Evolutionary conservation across 1,140 invertebrate species (phyloP).

Genomic region (Oedothorax gibbosus): DNA sequence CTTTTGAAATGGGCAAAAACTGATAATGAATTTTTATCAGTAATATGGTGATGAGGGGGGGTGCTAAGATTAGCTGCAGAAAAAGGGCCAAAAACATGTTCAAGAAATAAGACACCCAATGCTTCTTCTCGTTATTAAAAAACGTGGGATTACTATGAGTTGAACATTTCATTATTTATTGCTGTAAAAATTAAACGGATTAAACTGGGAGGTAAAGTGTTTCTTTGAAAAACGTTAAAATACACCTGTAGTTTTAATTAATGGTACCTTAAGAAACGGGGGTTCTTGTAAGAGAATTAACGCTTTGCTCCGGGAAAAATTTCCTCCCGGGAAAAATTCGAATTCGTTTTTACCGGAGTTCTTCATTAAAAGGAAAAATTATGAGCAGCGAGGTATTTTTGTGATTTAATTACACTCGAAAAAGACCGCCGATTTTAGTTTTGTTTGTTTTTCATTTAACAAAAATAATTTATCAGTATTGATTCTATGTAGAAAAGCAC

Average conservation of each 20-base stretch:
- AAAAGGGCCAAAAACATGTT: conserved; percentile 18
- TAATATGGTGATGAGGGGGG: conserved; percentile 23
- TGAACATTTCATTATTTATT: conserved; percentile 58
- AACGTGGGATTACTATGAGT: conserved; percentile 48
- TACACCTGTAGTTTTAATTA: conserved; percentile 59
- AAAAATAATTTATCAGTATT: neutral
- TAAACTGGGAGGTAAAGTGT: conserved; percentile 44
- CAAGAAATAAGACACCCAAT: conserved; percentile 48
- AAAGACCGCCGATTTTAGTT: neutral
- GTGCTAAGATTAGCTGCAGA: conserved; percentile 39
- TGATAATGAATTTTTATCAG: conserved; percentile 59
- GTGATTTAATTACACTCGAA: conserved; percentile 46
- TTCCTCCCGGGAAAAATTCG: neutral
- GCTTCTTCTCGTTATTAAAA: conserved; percentile 43
- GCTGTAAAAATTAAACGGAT: conserved; percentile 58
- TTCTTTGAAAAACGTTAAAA: conserved; percentile 56
- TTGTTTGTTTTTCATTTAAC: neutral
- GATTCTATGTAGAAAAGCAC: too few relatives aligned
- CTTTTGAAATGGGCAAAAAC: conserved; percentile 24
- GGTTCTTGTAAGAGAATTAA: conserved; percentile 42
- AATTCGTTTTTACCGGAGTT: conserved; percentile 33
- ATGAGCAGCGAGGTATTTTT: conserved; percentile 35
- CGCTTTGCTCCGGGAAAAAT: conserved; percentile 22
- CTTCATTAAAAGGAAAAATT: conserved; percentile 36
- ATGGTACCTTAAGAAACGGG: neutral